These are phyloP conservation scores for Chorisops tibialis DNA, from an alignment of 2,888 invertebrate genomes.

Conservation along the genomic window DNA sequence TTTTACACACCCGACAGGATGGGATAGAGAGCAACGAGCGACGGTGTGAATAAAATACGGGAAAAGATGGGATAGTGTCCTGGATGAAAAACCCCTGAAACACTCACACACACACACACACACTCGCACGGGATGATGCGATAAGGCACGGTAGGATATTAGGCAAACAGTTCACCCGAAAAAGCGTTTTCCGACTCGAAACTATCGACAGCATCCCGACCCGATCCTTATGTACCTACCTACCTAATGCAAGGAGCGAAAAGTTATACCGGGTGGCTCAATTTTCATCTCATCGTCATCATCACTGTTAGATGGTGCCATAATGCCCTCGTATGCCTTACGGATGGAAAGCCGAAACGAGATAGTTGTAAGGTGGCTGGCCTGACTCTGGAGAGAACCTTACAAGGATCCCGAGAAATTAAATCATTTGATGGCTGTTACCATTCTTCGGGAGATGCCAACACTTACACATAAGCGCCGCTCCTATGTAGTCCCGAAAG, in stretches of 20 bases:
- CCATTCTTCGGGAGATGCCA: constrained; percentile 6
- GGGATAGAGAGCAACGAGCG: no score
- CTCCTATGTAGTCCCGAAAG: background rate
- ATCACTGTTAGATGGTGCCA: background rate
- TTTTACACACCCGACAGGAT: no score
- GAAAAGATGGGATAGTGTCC: no score
- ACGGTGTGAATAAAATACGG: no score
- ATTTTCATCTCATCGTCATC: background rate
- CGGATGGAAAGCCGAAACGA: background rate
- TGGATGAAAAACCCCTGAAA: no score
- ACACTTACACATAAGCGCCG: background rate
- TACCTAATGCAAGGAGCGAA: background rate
- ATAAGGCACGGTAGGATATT: no score
- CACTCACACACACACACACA: no score
- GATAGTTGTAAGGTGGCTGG: constrained; percentile 5
- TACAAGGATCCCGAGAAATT: constrained; percentile 2
- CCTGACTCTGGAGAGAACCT: background rate
- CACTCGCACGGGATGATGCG: no score
- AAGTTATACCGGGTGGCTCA: background rate
- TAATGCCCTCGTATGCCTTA: constrained; percentile 7
- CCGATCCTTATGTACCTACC: no score
- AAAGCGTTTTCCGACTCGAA: no score
- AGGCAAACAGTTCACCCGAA: no score
- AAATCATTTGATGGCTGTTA: constrained; percentile 9
- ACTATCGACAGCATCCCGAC: no score